phyloP scores from a whole-genome alignment of 2,113 vertebrate species.

The Chaetops frenatus region DNA sequence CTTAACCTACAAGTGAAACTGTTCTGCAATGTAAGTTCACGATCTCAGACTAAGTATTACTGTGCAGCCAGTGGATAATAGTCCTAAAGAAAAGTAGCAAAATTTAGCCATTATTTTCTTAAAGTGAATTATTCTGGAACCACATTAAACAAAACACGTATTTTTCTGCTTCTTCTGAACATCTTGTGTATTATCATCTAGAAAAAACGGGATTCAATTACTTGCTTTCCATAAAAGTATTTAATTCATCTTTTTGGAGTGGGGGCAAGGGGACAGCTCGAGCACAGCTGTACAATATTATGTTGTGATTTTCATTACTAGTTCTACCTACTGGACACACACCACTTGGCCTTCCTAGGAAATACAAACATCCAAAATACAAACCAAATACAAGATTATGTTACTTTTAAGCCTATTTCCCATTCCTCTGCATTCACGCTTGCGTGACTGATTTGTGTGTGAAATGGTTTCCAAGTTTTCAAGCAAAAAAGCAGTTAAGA shows the following conservation, averaged over 20 bases:
- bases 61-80: neutral
- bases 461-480: slow-evolving; percentile 69
- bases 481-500: slow-evolving; percentile 68
- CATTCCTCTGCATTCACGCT: slow-evolving; percentile 22
- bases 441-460: slow-evolving; percentile 45
- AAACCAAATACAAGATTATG: neutral
- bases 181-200: slow-evolving; percentile 6
- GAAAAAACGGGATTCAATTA: neutral
- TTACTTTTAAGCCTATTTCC: slow-evolving; percentile 30
- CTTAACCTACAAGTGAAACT: neutral
- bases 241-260: neutral
- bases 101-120: slow-evolving; percentile 27
- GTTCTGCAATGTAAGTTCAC: neutral
- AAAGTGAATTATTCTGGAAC: slow-evolving; percentile 25
- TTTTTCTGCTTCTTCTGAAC: neutral
- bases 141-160: neutral
- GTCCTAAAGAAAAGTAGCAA: slow-evolving; percentile 12
- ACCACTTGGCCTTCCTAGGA: neutral
- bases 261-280: neutral
- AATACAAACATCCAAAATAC: neutral
- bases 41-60: neutral
- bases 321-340: neutral
- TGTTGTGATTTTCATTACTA: neutral
- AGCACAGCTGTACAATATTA: neutral
- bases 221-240: neutral